phyloP scores from a whole-genome alignment of 2,888 invertebrate species.

The Microdon myrmicae region DNA sequence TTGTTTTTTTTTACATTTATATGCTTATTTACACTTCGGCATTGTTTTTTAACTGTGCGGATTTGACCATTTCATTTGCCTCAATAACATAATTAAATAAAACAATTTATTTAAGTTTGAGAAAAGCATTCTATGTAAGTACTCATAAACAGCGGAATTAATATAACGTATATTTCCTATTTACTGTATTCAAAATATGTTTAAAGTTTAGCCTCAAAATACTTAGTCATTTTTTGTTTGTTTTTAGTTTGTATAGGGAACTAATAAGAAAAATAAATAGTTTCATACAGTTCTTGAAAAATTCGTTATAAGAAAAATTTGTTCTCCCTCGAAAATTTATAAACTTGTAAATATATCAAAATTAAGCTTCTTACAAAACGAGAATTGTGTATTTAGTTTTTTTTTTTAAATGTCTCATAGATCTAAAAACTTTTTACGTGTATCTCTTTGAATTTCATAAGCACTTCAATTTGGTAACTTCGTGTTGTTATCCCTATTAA shows the following conservation, averaged over 20 bases:
- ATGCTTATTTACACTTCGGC: not conserved
- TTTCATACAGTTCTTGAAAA: conserved; percentile 39
- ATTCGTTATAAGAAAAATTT: conserved; percentile 29
- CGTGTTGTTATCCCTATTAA: too few relatives aligned
- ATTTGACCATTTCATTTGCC: too few relatives aligned
- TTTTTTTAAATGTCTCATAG: not conserved
- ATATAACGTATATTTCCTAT: not conserved
- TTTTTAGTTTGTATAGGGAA: conserved; percentile 44
- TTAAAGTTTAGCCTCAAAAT: not conserved
- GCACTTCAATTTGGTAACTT: too few relatives aligned
- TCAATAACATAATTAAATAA: too few relatives aligned
- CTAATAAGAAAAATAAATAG: conserved; percentile 43
- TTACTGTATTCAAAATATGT: conserved; percentile 12
- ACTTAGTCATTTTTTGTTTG: conserved; percentile 5
- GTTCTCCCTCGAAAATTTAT: too few relatives aligned
- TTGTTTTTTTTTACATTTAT: conserved; percentile 16
- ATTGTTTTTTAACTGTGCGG: not conserved
- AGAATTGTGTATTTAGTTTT: not conserved
- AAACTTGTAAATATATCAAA: too few relatives aligned
- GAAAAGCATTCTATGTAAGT: conserved; percentile 21
- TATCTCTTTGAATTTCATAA: too few relatives aligned
- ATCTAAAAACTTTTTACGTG: too few relatives aligned
- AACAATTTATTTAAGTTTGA: conserved; percentile 1
- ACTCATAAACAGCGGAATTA: conserved; percentile 8
- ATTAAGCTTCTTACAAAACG: conserved; percentile 1